Base-by-base conservation (phyloP, 2,888 invertebrate genomes). In the Ichneumoninae sp. region DNA sequence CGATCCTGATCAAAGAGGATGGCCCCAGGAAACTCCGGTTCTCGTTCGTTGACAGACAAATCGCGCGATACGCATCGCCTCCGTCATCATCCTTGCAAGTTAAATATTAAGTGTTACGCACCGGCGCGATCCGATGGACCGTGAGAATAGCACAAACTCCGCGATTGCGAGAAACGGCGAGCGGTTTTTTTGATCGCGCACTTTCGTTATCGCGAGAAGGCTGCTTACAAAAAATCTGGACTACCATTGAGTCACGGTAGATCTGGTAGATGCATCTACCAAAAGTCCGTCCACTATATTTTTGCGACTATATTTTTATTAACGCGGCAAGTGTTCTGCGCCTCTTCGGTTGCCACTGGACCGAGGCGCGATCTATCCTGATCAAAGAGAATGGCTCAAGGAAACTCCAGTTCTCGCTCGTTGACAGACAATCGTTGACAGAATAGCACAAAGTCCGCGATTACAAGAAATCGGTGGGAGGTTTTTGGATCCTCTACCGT, bases 41-140 rank as follows among this genome's bases (percentile, higher is more conserved):
- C 79, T 85, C 10, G 57, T 47, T 66, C 82, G 71, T 75, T 85
- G 82, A 85, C 82, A 81, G 79, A 85, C 79, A 85, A 85, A 82
- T 82, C 78, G 82, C 44, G 80, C 71, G 81, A 81, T 81, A 57
- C 57, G 75, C 66, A 83, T 83, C 83, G 69, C n/a, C 33, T 60
- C 66, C 68, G 44, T 77, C 81, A 57, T 81, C 68, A 78, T 81
- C 54, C 50, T 40, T 33, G 16, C 26, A 57, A 74, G 33, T 74
- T 84, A 22, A 22, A 54, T 63, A 81, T 69, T 77, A 63, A 60
- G 54, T 30, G 16, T 33, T 47, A 30, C 30, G 19, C 10, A 36
- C 36, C 33, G 54, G 75, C 65, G 65, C 44, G 68, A 44, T 80
- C 40, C 44, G 33, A 65, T 44, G 36, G 52, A 66, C 47, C 79